Percentiles rank a stretch among this genome's conserved stretches.
Conservation (phyloP, 2,113 vertebrate genomes). For the Sprattus sprattus region DNA sequence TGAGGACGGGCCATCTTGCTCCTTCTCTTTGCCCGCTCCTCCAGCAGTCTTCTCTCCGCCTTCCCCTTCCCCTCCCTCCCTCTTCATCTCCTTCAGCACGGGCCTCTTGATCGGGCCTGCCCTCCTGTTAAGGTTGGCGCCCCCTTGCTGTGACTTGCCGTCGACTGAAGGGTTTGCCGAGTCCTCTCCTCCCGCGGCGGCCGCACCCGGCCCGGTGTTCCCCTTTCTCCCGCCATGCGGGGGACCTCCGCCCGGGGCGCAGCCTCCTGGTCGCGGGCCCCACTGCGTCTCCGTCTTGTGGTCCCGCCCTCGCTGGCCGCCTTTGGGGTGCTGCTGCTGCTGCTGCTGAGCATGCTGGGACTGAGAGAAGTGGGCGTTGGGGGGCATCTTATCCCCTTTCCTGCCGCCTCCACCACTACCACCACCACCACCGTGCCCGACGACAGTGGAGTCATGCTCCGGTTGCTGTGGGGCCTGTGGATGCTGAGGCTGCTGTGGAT, state of each 20-base stretch:
- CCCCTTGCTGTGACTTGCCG: constrained; percentile 65
- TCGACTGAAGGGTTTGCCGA: constrained; percentile 53
- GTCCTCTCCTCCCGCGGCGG: constrained; percentile 65
- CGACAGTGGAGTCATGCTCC: constrained; percentile 59
- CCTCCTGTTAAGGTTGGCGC: constrained; percentile 65
- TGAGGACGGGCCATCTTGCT: constrained; percentile 63
- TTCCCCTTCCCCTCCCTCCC: constrained; percentile 66
- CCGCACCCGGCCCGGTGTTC: constrained; percentile 61
- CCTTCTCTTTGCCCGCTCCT: constrained; percentile 71
- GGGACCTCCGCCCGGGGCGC: constrained; percentile 56
- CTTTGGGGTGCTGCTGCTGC: constrained; percentile 69
- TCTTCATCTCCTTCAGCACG: constrained; percentile 70
- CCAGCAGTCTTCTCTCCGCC: constrained; percentile 63
- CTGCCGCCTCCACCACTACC: constrained; percentile 33
- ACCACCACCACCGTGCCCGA: constrained; percentile 23
- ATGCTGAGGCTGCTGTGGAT: constrained; percentile 49
- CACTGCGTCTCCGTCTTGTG: constrained; percentile 89
- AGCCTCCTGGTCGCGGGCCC: constrained; percentile 86
- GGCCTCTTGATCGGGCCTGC: constrained; percentile 84
- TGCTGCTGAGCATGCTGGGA: constrained; percentile 54
- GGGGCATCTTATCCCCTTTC: constrained; percentile 64
- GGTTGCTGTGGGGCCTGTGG: constrained; percentile 59
- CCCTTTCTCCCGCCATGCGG: constrained; percentile 72
- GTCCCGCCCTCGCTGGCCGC: constrained; percentile 76
- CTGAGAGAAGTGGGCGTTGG: constrained; percentile 29